Conservation (phyloP, 2,888 invertebrate genomes). For the Heliothis peltigera region DNA sequence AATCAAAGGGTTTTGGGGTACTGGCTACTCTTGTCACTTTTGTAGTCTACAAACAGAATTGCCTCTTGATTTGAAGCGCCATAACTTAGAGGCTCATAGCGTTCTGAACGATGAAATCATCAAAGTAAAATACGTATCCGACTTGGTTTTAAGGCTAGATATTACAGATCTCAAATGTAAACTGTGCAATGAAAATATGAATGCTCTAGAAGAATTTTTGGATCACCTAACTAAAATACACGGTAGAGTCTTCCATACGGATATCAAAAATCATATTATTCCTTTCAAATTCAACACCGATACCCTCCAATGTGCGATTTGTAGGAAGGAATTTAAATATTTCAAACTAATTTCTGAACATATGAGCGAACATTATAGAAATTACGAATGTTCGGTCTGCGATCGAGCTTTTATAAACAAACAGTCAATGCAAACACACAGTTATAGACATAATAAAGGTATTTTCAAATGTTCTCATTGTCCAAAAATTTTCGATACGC, state of each 20-base stretch:
- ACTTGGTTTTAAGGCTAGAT: conserved; percentile 73
- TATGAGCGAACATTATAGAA: conserved; percentile 78
- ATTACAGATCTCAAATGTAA: conserved; percentile 74
- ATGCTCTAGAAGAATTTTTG: conserved; percentile 66
- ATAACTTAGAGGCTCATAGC: conserved; percentile 60
- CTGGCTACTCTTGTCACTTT: conserved; percentile 63
- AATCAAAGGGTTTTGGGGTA: conserved; percentile 59
- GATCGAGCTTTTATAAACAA: conserved; percentile 72
- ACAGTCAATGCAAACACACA: conserved; percentile 60
- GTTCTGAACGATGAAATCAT: conserved; percentile 35
- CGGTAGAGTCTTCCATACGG: conserved; percentile 63
- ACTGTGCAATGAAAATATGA: conserved; percentile 64
- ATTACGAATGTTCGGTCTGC: conserved; percentile 74
- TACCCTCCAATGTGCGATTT: conserved; percentile 69
- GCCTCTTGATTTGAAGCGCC: conserved; percentile 61
- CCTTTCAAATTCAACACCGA: conserved; percentile 76
- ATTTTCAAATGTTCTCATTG: conserved; percentile 72
- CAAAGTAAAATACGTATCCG: conserved; percentile 58
- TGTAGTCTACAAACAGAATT: conserved; percentile 55
- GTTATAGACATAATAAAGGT: conserved; percentile 61
- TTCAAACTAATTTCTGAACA: conserved; percentile 77
- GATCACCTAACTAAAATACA: conserved; percentile 70
- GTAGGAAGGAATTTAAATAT: conserved; percentile 67
- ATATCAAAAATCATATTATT: conserved; percentile 76
- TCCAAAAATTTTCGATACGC: conserved; percentile 75